Evolutionary conservation across 2,888 invertebrate genomes (phyloP).

Genomic region (Plutella xylostella): DNA sequence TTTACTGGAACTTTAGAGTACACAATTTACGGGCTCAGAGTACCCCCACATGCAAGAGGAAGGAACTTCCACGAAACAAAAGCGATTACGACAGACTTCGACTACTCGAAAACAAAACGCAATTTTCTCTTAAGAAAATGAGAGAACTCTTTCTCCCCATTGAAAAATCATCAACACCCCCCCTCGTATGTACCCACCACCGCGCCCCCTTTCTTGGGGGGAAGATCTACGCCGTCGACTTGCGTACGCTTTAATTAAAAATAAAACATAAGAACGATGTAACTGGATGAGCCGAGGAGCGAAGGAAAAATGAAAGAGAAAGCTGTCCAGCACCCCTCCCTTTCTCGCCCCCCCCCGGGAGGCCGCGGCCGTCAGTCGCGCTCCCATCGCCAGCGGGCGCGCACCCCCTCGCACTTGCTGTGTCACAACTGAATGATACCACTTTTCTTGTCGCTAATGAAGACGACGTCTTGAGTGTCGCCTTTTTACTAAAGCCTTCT

Average conservation of each 20-base stretch:
- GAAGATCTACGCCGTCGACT: conserved; percentile 67
- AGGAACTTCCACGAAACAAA: conserved; percentile 61
- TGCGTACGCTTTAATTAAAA: conserved; percentile 72
- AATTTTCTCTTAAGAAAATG: conserved; percentile 72
- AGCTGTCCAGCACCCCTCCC: conserved; percentile 49
- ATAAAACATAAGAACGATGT: conserved; percentile 72
- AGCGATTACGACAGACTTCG: conserved; percentile 70
- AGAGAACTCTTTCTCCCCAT: conserved; percentile 71
- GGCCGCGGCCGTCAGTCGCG: conserved; percentile 57
- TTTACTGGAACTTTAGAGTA: conserved; percentile 53
- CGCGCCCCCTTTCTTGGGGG: conserved; percentile 38
- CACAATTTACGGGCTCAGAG: conserved; percentile 49
- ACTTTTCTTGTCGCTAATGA: conserved; percentile 69
- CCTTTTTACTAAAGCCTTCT: conserved; percentile 41
- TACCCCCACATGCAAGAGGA: conserved; percentile 53
- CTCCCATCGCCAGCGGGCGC: conserved; percentile 52
- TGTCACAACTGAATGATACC: conserved; percentile 66
- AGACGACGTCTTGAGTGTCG: conserved; percentile 58
- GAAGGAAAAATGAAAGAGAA: conserved; percentile 72
- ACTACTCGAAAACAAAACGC: conserved; percentile 71
- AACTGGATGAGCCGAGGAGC: conserved; percentile 71
- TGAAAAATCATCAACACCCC: conserved; percentile 70
- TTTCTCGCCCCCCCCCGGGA: conserved; percentile 31
- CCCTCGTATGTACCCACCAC: conserved; percentile 56
- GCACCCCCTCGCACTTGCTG: conserved; percentile 50